A percentile compares a stretch with the other conserved stretches of the same genome.
These are phyloP conservation scores for Orius insidiosus DNA, from an alignment of 1,140 invertebrate genomes.

Conservation along the genomic window DNA sequence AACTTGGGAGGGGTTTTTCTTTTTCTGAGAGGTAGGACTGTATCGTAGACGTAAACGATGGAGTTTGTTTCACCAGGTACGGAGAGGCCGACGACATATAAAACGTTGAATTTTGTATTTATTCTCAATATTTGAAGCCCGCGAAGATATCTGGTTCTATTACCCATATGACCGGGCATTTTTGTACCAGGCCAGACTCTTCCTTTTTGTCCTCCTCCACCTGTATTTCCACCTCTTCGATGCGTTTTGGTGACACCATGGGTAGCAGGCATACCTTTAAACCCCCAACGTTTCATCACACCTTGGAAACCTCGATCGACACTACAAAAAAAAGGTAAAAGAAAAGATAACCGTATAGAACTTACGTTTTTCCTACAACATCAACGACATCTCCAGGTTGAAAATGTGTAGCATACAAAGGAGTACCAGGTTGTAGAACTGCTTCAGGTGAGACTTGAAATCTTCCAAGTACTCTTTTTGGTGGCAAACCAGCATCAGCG, in stretches of 20 bases:
- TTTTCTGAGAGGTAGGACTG: slow-evolving; percentile 38
- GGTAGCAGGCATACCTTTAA: slow-evolving; percentile 79
- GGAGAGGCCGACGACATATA: slow-evolving; percentile 66
- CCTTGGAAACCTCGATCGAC: slow-evolving; percentile 95
- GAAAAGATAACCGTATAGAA: slow-evolving; percentile 19
- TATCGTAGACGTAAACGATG: slow-evolving; percentile 71
- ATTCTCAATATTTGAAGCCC: slow-evolving; percentile 75
- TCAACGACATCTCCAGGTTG: slow-evolving; percentile 81
- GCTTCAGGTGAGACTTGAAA: slow-evolving; percentile 79
- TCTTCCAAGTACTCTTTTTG: slow-evolving; percentile 64
- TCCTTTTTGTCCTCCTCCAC: slow-evolving; percentile 61
- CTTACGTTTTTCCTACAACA: slow-evolving; percentile 80
- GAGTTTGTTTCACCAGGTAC: slow-evolving; percentile 66
- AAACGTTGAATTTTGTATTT: slow-evolving; percentile 83
- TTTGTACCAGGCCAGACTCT: slow-evolving; percentile 89
- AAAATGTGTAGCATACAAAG: slow-evolving; percentile 77
- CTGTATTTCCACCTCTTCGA: slow-evolving; percentile 77
- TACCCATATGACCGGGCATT: slow-evolving; percentile 95
- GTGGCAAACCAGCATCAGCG: slow-evolving; percentile 65
- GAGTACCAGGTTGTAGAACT: slow-evolving; percentile 73
- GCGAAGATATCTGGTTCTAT: slow-evolving; percentile 40
- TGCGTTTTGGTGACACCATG: slow-evolving; percentile 94
- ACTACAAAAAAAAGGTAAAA: slow-evolving; percentile 31
- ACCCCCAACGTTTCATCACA: slow-evolving; percentile 90
- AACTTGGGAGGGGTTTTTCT: too few species aligned